Evolutionary conservation across 2,888 invertebrate species (phyloP).

Genomic region (Epinotia demarniana): DNA sequence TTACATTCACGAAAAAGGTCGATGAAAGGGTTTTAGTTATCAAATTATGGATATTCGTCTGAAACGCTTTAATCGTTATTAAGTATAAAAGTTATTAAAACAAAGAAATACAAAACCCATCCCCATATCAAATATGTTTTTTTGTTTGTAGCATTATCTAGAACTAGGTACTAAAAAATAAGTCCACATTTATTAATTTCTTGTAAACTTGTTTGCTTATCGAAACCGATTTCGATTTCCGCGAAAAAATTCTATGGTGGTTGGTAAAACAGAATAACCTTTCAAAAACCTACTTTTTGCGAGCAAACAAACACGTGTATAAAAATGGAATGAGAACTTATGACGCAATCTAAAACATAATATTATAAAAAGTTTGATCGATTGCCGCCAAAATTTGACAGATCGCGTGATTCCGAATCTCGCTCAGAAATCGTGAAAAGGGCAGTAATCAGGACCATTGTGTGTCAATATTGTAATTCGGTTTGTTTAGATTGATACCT

Average conservation of each 20-base stretch:
- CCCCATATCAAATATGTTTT: too few relatives aligned
- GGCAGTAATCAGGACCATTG: slow-evolving; percentile 73
- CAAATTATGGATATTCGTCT: too few relatives aligned
- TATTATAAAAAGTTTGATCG: slow-evolving; percentile 55
- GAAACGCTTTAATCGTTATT: too few relatives aligned
- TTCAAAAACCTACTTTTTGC: slow-evolving; percentile 39
- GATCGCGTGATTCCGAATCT: slow-evolving; percentile 65
- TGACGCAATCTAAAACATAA: slow-evolving; percentile 20
- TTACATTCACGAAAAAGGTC: too few relatives aligned
- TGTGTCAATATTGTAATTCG: slow-evolving; percentile 60
- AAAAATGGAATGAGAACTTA: slow-evolving; percentile 22
- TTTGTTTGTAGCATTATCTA: too few relatives aligned
- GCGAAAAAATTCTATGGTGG: slow-evolving; percentile 19
- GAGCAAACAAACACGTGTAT: slow-evolving; percentile 31
- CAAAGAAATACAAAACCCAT: too few relatives aligned
- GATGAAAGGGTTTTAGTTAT: too few relatives aligned
- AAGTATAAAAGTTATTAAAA: too few relatives aligned
- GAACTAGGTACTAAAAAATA: too few relatives aligned
- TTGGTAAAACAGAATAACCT: slow-evolving; percentile 2
- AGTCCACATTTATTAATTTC: too few relatives aligned
- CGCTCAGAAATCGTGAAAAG: slow-evolving; percentile 63
- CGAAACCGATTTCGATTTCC: neutral
- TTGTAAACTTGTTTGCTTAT: too few relatives aligned
- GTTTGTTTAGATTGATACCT: slow-evolving; percentile 74
- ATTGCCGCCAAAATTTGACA: slow-evolving; percentile 71